Conservation (phyloP, 2,888 invertebrate genomes). For the Melanostoma mellinum region DNA sequence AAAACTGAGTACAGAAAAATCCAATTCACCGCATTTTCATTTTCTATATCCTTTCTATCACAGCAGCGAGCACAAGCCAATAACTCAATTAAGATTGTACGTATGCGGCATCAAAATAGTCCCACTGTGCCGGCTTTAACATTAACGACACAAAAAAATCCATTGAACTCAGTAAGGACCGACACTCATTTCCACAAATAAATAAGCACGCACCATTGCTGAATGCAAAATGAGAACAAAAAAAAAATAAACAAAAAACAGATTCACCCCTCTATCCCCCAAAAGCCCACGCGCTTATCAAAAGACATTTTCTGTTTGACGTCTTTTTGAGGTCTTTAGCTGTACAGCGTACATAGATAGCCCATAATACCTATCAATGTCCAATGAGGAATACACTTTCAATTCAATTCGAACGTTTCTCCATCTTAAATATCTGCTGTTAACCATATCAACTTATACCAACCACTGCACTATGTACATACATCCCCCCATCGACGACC, state of each 20-base stretch:
- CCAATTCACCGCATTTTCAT: no score
- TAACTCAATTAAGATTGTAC: no score
- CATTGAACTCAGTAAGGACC: constrained; percentile 15
- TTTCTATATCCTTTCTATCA: no score
- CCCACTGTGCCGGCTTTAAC: constrained; percentile 7
- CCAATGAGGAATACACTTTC: constrained; percentile 36
- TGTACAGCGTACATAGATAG: no score
- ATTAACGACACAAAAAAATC: constrained; percentile 22
- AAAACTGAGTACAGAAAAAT: no score
- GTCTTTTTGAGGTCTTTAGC: constrained; percentile 27
- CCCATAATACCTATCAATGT: constrained; percentile 8
- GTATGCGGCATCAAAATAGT: constrained; percentile 5
- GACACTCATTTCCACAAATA: constrained; percentile 2
- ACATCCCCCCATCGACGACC: no score
- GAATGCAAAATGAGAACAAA: constrained; percentile 8
- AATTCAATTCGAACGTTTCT: constrained; percentile 23
- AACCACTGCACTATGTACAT: background rate
- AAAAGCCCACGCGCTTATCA: constrained; percentile 24
- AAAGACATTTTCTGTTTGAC: constrained; percentile 19
- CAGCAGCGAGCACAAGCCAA: no score
- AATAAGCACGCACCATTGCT: constrained; percentile 18
- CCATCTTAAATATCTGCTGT: constrained; percentile 53
- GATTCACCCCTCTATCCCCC: constrained; percentile 16
- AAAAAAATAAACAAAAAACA: background rate
- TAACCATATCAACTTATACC: constrained; percentile 32